Base-by-base conservation (phyloP, 1,140 invertebrate genomes). In the Copidosoma floridanum region DNA sequence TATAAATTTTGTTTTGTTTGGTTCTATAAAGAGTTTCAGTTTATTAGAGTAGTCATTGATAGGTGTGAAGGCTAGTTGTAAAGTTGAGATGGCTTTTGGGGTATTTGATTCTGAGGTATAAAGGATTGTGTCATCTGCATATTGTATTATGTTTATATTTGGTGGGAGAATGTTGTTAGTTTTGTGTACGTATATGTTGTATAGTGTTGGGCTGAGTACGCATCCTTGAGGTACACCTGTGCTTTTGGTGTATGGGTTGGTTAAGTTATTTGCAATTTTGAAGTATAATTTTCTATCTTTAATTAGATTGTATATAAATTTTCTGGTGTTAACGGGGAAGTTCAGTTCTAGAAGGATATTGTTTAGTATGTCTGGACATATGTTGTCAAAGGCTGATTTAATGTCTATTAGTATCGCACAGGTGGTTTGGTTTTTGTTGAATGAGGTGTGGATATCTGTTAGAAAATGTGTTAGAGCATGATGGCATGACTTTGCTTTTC, bases 271-370 rank as follows among this genome's bases (percentile, higher is more conserved):
- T 2, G 12, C 2, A 3, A 53, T 44, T 46, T 58, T 56, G 16
- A 55, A 61, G 26, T 47, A 56, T 18, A 65, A 20, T 18, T 56
- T 26, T 12, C 64, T 55, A 1, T 14, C 5, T n/a, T 14, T 18
- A 14, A 41, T 63, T 2, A 65, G 16, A 40, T 65, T 59, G 23
- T 56, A 47, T 8, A 65, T 61, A 10, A 58, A 53, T 38, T 40
- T 41, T 37, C 35, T 32, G 4, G 50, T 47, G 18, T 54, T 47
- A 1, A 37, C 21, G 5, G 46, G 41, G 24, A 62, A 27, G 32
- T 38, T 52, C 0, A 41, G 2, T 6, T 40, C 21, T 20, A 35
- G 8, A 26, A 58, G 43, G 4, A 16, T 8, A 14, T 50, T n/a
- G 1, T 61, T 57, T 2, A 62, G 21, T 1, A 41, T 41, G 7